A percentile compares a stretch with the other conserved stretches of the same genome.
phyloP scores from a whole-genome alignment of 2,797 vertebrate species.

The Scleropages formosus region DNA sequence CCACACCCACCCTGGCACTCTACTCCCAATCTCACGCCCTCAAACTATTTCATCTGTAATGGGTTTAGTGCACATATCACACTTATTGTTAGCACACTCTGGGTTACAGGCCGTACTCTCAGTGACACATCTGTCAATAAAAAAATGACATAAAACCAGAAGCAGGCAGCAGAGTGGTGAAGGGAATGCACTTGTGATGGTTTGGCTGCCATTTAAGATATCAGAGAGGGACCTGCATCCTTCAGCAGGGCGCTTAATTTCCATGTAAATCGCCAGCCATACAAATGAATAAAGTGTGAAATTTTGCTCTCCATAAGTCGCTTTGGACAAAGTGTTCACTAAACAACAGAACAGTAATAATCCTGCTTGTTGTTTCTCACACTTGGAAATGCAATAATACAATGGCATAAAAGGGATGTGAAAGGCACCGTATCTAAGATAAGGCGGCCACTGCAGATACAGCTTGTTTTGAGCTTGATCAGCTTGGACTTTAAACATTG shows the following conservation, averaged over 20 bases:
- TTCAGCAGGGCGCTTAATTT: no score
- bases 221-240: no score
- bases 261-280: neutral
- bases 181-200: neutral
- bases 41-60: no score
- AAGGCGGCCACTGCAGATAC: neutral
- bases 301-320: neutral
- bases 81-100: no score
- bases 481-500: neutral
- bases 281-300: neutral
- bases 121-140: no score
- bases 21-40: no score
- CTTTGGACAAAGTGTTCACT: neutral
- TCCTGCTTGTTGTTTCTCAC: neutral
- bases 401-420: neutral
- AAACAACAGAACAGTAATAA: neutral
- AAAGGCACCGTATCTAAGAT: neutral
- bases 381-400: neutral
- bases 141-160: neutral
- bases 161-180: neutral
- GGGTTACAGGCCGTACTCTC: no score
- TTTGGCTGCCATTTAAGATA: no score
- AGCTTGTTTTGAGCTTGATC: neutral
- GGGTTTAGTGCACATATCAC: no score
- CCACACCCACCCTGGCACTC: slow-evolving; percentile 28